Evolutionary conservation across 2,888 invertebrate genomes (phyloP), one percentile per base, ranked within the genome.

Genomic region (Tridacna crocea): DNA sequence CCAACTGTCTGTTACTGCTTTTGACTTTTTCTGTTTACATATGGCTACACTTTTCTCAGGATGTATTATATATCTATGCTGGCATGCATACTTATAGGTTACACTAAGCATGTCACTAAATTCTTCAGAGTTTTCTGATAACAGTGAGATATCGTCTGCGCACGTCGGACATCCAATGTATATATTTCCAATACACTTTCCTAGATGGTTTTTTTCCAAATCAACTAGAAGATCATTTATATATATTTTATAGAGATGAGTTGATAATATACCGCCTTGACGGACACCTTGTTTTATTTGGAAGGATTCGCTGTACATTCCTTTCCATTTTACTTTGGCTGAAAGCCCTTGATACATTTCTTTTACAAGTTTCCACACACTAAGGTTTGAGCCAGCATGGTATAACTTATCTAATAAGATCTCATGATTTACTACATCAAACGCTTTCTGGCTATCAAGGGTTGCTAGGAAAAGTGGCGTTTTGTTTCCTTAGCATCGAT

Each of bases 71-170:
- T 51, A 51, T 51, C 51, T 51, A 17, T 51, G 51, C 12, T 51
- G 13, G 17, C 17, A 13, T 13, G 51, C 51, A 51, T 51, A 51
- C 12, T 51, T 51, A 17, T 51, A 17, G 12, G 51, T 17, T 51
- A 51, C 51, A 12, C 17, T 51, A 12, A 51, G 51, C 51, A 51
- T 51, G 51, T n/a, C n/a, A n/a, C n/a, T n/a, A n/a, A n/a, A n/a
- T n/a, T n/a, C n/a, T n/a, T n/a, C n/a, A n/a, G n/a, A 51, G 51
- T 51, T 51, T 51, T 51, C 51, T 51, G 51, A 51, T 51, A 51
- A 51, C 17, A 51, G 51, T 13, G 13, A 51, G 12, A 51, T 51
- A 17, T 51, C 51, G 17, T 51, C 51, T 51, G 51, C 51, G 17
- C 51, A 51, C 12, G 51, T 51, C 17, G 51, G 51, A 51, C 51